Evolutionary conservation across 1,140 invertebrate genomes (phyloP).

Genomic region (Heliothis subflexa): DNA sequence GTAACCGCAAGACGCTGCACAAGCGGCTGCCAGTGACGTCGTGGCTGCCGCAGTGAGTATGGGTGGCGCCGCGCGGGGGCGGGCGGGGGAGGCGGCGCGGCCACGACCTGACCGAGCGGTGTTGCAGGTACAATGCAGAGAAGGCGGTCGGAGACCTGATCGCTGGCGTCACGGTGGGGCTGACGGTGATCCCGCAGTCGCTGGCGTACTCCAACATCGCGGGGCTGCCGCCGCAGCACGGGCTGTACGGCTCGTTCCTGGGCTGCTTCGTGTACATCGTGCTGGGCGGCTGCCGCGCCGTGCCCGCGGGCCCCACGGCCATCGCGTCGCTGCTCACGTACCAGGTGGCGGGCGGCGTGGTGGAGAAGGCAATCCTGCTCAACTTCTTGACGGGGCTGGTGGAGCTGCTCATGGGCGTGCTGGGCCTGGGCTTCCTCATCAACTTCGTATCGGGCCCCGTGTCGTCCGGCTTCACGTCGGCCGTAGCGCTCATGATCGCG

Average conservation of each 20-base stretch:
- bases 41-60: constrained; percentile 89
- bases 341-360: constrained; percentile 90
- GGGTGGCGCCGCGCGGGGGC: background rate
- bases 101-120: background rate
- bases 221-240: constrained; percentile 93
- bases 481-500: constrained; percentile 96
- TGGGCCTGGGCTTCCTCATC: constrained; percentile 96
- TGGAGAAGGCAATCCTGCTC: constrained; percentile 92
- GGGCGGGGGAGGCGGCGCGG: background rate
- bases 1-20: constrained; percentile 89
- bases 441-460: constrained; percentile 98
- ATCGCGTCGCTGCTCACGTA: constrained; percentile 93
- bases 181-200: constrained; percentile 94
- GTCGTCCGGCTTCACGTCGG: constrained; percentile 96
- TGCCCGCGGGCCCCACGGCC: constrained; percentile 95
- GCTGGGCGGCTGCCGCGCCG: constrained; percentile 96
- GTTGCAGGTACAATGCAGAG: constrained; percentile 87
- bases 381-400: constrained; percentile 93
- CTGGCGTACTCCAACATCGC: constrained; percentile 95
- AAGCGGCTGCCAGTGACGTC: constrained; percentile 90
- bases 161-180: constrained; percentile 94
- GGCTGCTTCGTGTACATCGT: constrained; percentile 96
- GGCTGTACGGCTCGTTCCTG: constrained; percentile 96
- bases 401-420: constrained; percentile 94
- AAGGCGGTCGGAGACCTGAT: constrained; percentile 92